Conservation (phyloP, 2,888 invertebrate species). For the Calameuta idolon region DNA sequence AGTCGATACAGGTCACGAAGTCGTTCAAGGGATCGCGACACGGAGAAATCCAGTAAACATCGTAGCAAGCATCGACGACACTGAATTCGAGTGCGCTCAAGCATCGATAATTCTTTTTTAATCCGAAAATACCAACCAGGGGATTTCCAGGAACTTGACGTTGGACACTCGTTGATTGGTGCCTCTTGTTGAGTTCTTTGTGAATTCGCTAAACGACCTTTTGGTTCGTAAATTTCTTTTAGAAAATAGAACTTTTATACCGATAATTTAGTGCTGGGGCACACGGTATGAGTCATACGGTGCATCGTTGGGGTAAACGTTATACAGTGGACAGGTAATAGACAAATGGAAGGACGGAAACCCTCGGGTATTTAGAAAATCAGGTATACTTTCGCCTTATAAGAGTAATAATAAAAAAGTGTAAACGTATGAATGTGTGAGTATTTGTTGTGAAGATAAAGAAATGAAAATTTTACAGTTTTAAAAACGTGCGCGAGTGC, state of each 20-base stretch:
- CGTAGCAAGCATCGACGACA: constrained; percentile 61
- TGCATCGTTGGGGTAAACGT: neutral
- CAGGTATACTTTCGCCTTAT: neutral
- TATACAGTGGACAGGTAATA: neutral
- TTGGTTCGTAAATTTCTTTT: neutral
- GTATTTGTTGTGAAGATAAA: neutral
- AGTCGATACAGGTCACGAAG: constrained; percentile 62
- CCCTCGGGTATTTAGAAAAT: neutral
- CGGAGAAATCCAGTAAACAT: constrained; percentile 60
- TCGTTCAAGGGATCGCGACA: constrained; percentile 61
- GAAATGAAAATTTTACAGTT: neutral
- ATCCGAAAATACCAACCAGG: neutral
- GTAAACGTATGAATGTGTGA: neutral
- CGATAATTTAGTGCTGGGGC: neutral
- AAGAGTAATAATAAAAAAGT: neutral
- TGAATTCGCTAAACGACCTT: neutral
- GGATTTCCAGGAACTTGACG: neutral
- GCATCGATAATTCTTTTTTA: neutral
- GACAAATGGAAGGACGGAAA: neutral
- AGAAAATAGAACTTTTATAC: neutral
- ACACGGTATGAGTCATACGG: neutral
- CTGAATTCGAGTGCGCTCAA: constrained; percentile 27
- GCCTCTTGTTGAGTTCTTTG: neutral
- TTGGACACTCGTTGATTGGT: neutral
- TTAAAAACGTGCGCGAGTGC: neutral